Evolutionary conservation across 1,140 invertebrate species (phyloP).

Genomic region (Cataglyphis hispanica): DNA sequence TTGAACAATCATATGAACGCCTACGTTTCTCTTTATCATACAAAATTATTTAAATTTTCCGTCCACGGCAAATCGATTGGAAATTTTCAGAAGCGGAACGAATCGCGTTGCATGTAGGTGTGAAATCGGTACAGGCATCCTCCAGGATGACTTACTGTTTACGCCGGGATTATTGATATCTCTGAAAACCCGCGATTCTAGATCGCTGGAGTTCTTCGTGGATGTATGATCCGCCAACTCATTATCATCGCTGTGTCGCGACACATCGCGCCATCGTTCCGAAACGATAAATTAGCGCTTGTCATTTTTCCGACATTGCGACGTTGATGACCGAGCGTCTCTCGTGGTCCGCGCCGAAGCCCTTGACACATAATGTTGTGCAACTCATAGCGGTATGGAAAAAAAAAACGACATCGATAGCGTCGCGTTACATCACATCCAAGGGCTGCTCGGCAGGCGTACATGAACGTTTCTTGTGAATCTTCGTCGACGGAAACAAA

Average conservation of each 20-base stretch:
- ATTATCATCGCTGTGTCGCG: not conserved
- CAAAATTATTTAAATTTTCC: not conserved
- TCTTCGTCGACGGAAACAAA: conserved; percentile 5
- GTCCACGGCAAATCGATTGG: not conserved
- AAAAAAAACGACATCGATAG: conserved; percentile 63
- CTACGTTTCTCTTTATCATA: not conserved
- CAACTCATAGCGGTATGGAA: conserved; percentile 73
- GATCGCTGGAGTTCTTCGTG: not conserved
- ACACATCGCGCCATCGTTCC: not conserved
- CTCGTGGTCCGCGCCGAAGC: conserved; percentile 65
- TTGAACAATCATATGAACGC: not conserved
- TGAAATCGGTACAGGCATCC: not conserved
- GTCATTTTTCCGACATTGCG: conserved; percentile 14
- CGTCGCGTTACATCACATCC: conserved; percentile 74
- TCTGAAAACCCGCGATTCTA: not conserved
- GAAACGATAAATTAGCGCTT: conserved; percentile 28
- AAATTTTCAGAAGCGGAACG: not conserved
- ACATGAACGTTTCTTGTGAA: not conserved
- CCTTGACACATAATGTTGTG: conserved; percentile 84
- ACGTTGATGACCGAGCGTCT: not conserved
- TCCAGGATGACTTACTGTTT: not conserved
- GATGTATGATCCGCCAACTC: not conserved
- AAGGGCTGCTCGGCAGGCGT: conserved; percentile 13
- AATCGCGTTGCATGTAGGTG: not conserved
- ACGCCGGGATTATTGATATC: not conserved